Base-by-base conservation (phyloP, 1,140 invertebrate species). In the Dreissena rostriformis region DNA sequence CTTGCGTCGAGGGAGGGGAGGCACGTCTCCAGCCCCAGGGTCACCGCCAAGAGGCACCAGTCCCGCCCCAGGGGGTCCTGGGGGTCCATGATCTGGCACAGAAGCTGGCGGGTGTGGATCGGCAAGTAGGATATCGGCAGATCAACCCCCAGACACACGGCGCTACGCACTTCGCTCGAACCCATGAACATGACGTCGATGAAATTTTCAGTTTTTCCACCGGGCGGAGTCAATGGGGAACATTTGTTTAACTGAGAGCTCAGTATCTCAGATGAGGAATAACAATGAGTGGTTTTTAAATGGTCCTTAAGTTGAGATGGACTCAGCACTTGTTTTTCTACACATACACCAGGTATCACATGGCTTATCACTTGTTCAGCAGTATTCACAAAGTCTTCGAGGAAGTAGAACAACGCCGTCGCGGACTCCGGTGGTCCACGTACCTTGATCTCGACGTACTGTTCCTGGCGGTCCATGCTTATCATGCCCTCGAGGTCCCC, bases 1-100 rank as follows among this genome's bases (percentile, higher is more conserved):
- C 88, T 90, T 29, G 91, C 88, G 83, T 95, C 95, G 17, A 95
- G 80, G 26, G 92, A 90, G 15, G 95, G 95, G 19, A 96, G 85
- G 70, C 94, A 92, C 67, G 95, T 94, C 29, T 94, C 91, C 72
- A 96, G 92, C 28, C 96, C 96, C 49, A 97, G 92, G 82, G 95
- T 94, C 0, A 97, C 95, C 7, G 96, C 96, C 49, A 97, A 91
- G 76, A 97, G 94, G 91, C 96, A 97, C 97, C 97, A 97, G 91
- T 97, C 97, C 85, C 96, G 94, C 15, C 97, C 97, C 90, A 97
- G 95, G 4, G 95, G 94, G 91, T 97, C 96, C 11, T 96, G 95
- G 0, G 96, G 96, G 93, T 98, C 97, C 17, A 98, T 93, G 74
- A 96, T 92, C 28, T 95, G 92, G 74, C 96, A 95, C 19, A 94